Evolutionary conservation across 2,888 invertebrate species (phyloP).

Genomic region (Patella caerulea): DNA sequence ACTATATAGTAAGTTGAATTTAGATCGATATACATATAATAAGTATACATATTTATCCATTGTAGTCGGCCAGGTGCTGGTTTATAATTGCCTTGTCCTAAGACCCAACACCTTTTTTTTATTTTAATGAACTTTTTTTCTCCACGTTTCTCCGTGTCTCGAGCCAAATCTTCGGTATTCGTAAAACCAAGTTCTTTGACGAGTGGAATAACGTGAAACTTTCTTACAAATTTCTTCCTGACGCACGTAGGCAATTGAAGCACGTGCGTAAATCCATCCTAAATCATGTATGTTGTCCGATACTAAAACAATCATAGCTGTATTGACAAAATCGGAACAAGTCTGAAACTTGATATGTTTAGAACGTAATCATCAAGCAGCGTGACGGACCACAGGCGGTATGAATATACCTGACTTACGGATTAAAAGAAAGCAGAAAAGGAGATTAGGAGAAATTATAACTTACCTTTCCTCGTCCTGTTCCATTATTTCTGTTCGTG

Average conservation of each 20-base stretch:
- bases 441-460: background rate
- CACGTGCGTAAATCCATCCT: constrained; percentile 6
- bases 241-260: constrained; percentile 6
- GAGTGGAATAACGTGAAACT: constrained; percentile 1
- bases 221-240: background rate
- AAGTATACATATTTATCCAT: no score
- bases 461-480: constrained; percentile 3
- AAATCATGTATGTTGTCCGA: background rate
- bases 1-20: no score
- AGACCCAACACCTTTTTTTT: no score
- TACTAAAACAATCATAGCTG: constrained; percentile 1
- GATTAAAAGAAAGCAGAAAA: background rate
- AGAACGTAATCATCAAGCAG: no score
- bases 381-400: no score
- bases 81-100: no score
- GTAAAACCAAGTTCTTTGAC: background rate
- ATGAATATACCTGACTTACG: background rate
- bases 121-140: no score
- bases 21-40: no score
- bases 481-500: constrained; percentile 6
- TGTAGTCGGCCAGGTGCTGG: no score
- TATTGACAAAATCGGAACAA: no score
- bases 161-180: background rate
- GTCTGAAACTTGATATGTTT: no score
- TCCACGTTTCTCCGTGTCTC: background rate